A percentile compares a stretch with the other conserved stretches of the same genome.
These are phyloP conservation scores for Meloidogyne floridensis DNA, from an alignment of 1,140 invertebrate genomes.

Conservation along the genomic window DNA sequence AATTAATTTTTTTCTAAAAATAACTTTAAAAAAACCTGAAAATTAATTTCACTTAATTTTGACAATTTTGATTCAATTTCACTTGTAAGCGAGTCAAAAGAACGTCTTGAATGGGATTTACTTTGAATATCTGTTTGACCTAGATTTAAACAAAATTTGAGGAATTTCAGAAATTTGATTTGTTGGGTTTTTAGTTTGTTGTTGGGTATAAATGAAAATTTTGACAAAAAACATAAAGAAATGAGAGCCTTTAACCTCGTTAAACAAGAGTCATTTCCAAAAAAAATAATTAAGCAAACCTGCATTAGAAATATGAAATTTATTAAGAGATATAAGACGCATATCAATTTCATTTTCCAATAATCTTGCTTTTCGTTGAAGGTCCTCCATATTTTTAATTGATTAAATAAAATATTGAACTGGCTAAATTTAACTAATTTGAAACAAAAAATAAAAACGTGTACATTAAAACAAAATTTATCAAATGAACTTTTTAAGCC, in stretches of 20 bases:
- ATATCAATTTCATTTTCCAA: conserved; percentile 44
- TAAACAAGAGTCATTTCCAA: not conserved
- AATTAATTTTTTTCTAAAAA: conserved; percentile 3
- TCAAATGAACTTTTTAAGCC: not conserved
- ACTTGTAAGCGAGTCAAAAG: conserved; percentile 34
- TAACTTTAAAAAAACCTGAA: conserved; percentile 28
- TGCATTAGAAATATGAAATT: conserved; percentile 32
- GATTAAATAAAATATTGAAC: not conserved
- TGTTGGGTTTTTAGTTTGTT: no score
- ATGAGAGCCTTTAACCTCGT: no score
- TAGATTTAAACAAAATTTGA: conserved; percentile 17
- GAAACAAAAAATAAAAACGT: not conserved
- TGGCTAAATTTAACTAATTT: not conserved
- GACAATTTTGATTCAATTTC: conserved; percentile 35
- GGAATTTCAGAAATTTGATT: not conserved
- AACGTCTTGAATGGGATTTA: conserved; percentile 27
- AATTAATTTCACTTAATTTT: conserved; percentile 41
- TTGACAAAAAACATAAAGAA: conserved; percentile 16
- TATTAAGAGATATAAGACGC: conserved; percentile 37
- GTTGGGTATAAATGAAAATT: no score
- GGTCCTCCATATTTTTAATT: conserved; percentile 24
- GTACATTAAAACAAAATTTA: not conserved
- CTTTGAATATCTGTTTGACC: conserved; percentile 31
- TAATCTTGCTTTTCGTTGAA: conserved; percentile 41
- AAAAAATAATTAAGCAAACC: conserved; percentile 18